Evolutionary conservation across 1,140 invertebrate species (phyloP).

Genomic region (Drosophila littoralis): DNA sequence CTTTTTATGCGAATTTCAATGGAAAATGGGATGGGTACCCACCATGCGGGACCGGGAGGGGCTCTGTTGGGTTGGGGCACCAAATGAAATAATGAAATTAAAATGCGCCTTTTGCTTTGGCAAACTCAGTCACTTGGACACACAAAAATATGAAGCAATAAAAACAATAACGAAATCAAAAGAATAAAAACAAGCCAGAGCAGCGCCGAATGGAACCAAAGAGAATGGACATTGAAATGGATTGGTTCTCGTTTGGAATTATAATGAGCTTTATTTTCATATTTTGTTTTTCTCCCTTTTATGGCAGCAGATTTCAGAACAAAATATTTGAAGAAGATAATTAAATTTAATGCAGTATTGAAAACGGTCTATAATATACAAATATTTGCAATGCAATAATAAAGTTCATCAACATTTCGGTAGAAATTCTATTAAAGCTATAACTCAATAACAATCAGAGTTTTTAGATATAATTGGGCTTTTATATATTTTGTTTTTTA

Average conservation of each 20-base stretch:
- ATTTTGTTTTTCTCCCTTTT: slow-evolving; percentile 26
- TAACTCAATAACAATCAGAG: no score
- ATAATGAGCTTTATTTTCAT: slow-evolving; percentile 67
- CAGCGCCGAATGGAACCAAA: slow-evolving; percentile 29
- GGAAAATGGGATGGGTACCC: slow-evolving; percentile 8
- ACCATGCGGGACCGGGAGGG: neutral
- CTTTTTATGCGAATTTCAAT: slow-evolving; percentile 74
- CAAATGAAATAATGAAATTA: slow-evolving; percentile 76
- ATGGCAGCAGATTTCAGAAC: neutral
- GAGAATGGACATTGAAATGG: slow-evolving; percentile 52
- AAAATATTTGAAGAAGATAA: slow-evolving; percentile 13
- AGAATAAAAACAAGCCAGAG: slow-evolving; percentile 57
- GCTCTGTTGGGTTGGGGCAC: neutral
- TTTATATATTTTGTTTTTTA: no score
- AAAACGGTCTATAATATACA: neutral
- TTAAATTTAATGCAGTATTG: slow-evolving; percentile 8
- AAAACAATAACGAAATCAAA: slow-evolving; percentile 81
- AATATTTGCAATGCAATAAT: neutral
- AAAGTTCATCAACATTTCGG: no score
- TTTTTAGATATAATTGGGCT: no score
- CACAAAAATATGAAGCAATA: slow-evolving; percentile 65
- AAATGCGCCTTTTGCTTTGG: slow-evolving; percentile 72
- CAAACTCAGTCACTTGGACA: slow-evolving; percentile 75
- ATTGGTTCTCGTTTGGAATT: slow-evolving; percentile 58
- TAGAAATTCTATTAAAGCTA: neutral